Conservation (phyloP, 2,797 vertebrate species). For the Sorex maritimensis region DNA sequence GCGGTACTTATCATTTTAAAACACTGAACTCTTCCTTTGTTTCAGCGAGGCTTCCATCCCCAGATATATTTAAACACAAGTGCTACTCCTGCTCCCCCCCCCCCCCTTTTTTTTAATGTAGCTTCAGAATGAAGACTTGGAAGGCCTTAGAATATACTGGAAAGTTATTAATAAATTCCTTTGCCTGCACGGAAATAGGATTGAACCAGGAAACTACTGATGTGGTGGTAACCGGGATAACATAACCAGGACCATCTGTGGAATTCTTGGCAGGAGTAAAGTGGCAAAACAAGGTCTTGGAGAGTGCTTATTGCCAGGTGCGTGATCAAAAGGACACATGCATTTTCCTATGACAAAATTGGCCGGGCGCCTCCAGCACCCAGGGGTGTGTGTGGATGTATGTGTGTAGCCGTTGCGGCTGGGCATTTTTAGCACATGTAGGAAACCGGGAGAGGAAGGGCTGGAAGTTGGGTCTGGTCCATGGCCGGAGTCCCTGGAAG, state of each 20-base stretch:
- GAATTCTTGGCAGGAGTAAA: conserved; percentile 68
- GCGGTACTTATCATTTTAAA: not conserved
- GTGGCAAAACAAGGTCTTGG: conserved; percentile 56
- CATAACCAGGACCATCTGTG: conserved; percentile 55
- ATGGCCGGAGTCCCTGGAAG: not conserved
- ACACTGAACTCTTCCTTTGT: conserved; percentile 50
- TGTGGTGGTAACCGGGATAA: conserved; percentile 53
- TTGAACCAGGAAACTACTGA: conserved; percentile 71
- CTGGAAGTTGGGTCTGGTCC: not conserved
- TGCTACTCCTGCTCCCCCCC: no score
- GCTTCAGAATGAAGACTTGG: conserved; percentile 42
- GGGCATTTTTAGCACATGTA: not conserved
- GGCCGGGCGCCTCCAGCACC: conserved; percentile 22
- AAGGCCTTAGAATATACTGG: conserved; percentile 24
- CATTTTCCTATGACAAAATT: not conserved
- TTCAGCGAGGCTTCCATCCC: conserved; percentile 31
- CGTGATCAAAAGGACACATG: conserved; percentile 64
- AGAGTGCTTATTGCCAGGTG: conserved; percentile 65
- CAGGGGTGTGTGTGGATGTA: rapidly evolving
- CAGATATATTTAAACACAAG: conserved; percentile 59
- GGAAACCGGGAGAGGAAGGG: conserved; percentile 29
- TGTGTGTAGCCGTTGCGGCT: not conserved
- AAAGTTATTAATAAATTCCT: conserved; percentile 51
- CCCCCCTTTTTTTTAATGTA: conserved; percentile 12
- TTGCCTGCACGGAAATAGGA: conserved; percentile 73